Percentiles rank a stretch among this genome's conserved stretches.
Evolutionary conservation across 1,140 invertebrate species (phyloP).

Genomic region (Lethrus apterus): DNA sequence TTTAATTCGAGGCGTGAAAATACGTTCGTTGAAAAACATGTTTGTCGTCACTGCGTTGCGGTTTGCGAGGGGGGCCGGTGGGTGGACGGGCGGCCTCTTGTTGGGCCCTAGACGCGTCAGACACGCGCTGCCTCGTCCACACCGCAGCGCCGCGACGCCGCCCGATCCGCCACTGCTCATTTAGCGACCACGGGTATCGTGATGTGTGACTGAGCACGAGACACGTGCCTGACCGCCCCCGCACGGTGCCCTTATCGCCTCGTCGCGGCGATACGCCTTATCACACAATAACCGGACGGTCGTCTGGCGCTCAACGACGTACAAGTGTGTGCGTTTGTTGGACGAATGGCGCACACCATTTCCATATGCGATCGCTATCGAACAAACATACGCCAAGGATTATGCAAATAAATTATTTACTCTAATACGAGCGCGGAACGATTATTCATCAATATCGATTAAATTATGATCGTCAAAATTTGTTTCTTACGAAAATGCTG

Average conservation of each 20-base stretch:
- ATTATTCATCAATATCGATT: too few species aligned
- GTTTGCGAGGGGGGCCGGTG: slow-evolving; percentile 14
- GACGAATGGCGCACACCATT: too few species aligned
- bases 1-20: too few species aligned
- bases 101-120: slow-evolving; percentile 41
- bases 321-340: too few species aligned
- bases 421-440: too few species aligned
- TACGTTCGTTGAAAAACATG: not conserved
- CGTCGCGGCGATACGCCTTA: slow-evolving; percentile 1
- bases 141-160: slow-evolving; percentile 29
- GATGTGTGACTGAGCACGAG: slow-evolving; percentile 1
- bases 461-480: too few species aligned
- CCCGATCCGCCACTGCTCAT: not conserved
- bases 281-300: slow-evolving; percentile 5
- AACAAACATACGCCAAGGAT: too few species aligned
- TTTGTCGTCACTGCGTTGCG: slow-evolving; percentile 21
- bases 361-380: too few species aligned
- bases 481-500: too few species aligned
- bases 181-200: not conserved
- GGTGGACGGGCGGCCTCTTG: slow-evolving; percentile 34
- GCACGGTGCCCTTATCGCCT: slow-evolving; percentile 9
- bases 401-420: too few species aligned
- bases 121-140: slow-evolving; percentile 39
- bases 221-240: slow-evolving; percentile 11
- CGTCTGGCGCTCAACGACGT: slow-evolving; percentile 12